These are phyloP conservation scores for Leptinotarsa peninsularis DNA, from an alignment of 2,888 invertebrate species.

Conservation along the genomic window DNA sequence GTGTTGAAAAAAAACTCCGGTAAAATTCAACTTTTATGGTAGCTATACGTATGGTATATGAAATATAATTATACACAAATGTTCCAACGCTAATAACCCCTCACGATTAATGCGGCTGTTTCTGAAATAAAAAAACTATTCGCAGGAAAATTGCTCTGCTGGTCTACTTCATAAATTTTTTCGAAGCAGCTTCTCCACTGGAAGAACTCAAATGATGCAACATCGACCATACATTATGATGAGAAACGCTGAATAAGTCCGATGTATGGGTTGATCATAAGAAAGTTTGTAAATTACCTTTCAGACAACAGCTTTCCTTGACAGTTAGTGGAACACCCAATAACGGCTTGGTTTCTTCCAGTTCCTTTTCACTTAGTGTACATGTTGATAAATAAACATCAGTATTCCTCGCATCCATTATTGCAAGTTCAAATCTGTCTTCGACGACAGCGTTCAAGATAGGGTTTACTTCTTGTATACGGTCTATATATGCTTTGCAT, in stretches of 20 bases:
- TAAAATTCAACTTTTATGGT: too few relatives aligned
- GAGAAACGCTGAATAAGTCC: not conserved
- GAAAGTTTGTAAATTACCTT: conserved; percentile 68
- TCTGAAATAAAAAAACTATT: too few relatives aligned
- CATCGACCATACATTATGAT: too few relatives aligned
- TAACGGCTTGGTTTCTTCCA: conserved; percentile 71
- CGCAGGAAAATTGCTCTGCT: too few relatives aligned
- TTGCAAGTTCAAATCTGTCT: conserved; percentile 79
- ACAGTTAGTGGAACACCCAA: conserved; percentile 86
- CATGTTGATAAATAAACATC: conserved; percentile 67
- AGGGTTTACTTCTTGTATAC: conserved; percentile 83
- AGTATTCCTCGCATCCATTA: conserved; percentile 78
- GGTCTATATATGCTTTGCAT: conserved; percentile 78
- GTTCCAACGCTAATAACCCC: too few relatives aligned
- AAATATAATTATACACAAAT: too few relatives aligned
- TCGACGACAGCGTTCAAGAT: conserved; percentile 84
- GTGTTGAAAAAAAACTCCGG: too few relatives aligned
- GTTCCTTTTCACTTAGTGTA: conserved; percentile 47
- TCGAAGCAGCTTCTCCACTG: too few relatives aligned
- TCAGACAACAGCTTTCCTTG: conserved; percentile 82
- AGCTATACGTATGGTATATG: too few relatives aligned
- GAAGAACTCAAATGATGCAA: too few relatives aligned
- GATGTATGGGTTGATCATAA: not conserved
- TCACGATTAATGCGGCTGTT: too few relatives aligned
- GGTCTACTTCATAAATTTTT: too few relatives aligned